These are phyloP conservation scores for Leptopilina drosophilae DNA, from an alignment of 2,888 invertebrate genomes.

Conservation along the genomic window DNA sequence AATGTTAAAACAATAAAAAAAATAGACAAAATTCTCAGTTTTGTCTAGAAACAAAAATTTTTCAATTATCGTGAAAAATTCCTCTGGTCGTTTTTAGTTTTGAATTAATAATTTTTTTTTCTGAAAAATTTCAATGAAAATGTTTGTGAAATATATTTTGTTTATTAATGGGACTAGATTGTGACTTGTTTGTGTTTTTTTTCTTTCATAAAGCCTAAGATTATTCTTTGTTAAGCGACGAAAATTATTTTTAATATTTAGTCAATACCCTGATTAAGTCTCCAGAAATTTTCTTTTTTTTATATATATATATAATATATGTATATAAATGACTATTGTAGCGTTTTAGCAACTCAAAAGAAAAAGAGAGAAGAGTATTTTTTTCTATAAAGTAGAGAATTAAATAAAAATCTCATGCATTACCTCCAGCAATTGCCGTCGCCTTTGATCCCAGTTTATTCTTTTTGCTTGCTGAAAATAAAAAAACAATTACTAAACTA, in stretches of 20 bases:
- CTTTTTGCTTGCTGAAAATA: constrained; percentile 74
- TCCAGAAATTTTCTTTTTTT: constrained; percentile 3
- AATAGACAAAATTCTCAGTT: neutral
- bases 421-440: constrained; percentile 76
- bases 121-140: constrained; percentile 20
- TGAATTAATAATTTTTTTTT: neutral
- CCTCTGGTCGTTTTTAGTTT: neutral
- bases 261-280: constrained; percentile 35
- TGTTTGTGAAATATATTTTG: neutral
- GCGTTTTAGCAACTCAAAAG: constrained; percentile 34
- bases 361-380: constrained; percentile 36
- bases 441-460: constrained; percentile 74
- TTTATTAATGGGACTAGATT: constrained; percentile 25
- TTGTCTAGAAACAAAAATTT: neutral
- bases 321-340: constrained; percentile 15
- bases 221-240: constrained; percentile 33
- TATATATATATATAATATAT: too few relatives aligned
- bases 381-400: constrained; percentile 38
- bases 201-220: constrained; percentile 13
- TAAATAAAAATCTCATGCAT: constrained; percentile 73
- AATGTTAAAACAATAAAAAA: neutral
- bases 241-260: constrained; percentile 9
- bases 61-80: neutral
- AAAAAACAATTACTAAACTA: neutral
- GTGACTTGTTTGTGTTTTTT: constrained; percentile 14